Evolutionary conservation across 2,888 invertebrate species (phyloP).

Genomic region (Eumacrocentrus americanus): DNA sequence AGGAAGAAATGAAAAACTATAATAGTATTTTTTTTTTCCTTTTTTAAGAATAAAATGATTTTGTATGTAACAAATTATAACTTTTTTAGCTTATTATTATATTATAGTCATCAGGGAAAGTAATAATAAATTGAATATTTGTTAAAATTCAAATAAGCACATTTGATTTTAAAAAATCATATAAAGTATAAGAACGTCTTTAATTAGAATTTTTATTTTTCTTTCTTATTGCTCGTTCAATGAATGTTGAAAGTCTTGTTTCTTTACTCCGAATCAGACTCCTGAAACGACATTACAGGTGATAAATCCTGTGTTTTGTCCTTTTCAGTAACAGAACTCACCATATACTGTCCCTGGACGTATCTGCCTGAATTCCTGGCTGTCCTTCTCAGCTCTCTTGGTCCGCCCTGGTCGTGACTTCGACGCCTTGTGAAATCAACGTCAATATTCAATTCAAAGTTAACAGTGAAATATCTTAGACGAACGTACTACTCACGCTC

Average conservation of each 20-base stretch:
- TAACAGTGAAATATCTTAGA: background rate
- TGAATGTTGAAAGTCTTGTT: slow-evolving; percentile 13
- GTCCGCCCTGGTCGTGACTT: slow-evolving; percentile 49
- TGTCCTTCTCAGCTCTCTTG: slow-evolving; percentile 54
- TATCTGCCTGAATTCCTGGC: slow-evolving; percentile 57
- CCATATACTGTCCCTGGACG: slow-evolving; percentile 57
- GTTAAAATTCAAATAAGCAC: slow-evolving; percentile 17
- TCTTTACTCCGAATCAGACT: slow-evolving; percentile 51
- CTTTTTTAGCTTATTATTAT: slow-evolving; percentile 8
- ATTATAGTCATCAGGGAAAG: slow-evolving; percentile 3
- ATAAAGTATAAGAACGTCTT: too few relatives aligned
- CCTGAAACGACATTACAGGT: slow-evolving; percentile 36
- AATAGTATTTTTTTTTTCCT: too few relatives aligned
- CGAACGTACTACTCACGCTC: slow-evolving; percentile 46
- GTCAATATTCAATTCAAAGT: background rate
- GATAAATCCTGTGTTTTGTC: slow-evolving; percentile 1
- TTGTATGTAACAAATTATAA: too few relatives aligned
- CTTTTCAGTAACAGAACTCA: slow-evolving; percentile 34
- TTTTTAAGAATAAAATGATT: background rate
- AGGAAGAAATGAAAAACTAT: too few relatives aligned
- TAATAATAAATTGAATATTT: slow-evolving; percentile 3
- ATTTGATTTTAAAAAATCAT: slow-evolving; percentile 15
- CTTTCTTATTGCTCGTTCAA: slow-evolving; percentile 18
- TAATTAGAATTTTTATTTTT: background rate
- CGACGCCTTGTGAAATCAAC: slow-evolving; percentile 34